These are phyloP conservation scores for Isurus oxyrinchus DNA, from an alignment of 2,113 vertebrate genomes.

Conservation along the genomic window DNA sequence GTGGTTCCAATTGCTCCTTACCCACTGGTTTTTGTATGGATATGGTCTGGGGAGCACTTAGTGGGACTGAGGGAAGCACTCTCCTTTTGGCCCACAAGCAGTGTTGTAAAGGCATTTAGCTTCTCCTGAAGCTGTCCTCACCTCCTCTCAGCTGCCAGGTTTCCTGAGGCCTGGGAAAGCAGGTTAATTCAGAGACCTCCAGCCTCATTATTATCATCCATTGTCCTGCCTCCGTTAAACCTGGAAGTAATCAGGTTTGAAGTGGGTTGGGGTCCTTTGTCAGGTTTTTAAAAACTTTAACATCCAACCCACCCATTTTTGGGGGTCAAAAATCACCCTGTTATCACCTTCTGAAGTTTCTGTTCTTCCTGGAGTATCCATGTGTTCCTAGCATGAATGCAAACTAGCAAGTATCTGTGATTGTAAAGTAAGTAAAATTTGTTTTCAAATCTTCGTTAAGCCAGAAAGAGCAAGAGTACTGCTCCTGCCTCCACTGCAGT, in stretches of 20 bases:
- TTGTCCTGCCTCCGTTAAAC: too few relatives aligned
- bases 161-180: too few relatives aligned
- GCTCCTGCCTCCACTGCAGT: background rate
- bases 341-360: background rate
- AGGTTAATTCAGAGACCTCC: too few relatives aligned
- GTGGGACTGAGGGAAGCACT: background rate
- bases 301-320: too few relatives aligned
- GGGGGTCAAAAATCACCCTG: too few relatives aligned
- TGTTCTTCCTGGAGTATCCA: background rate
- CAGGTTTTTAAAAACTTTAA: too few relatives aligned
- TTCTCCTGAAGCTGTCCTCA: background rate
- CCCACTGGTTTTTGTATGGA: background rate
- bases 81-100: background rate
- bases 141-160: too few relatives aligned
- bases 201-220: too few relatives aligned
- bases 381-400: background rate
- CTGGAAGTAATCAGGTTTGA: too few relatives aligned
- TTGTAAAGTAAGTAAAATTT: background rate
- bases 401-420: too few relatives aligned
- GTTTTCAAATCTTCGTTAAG: background rate
- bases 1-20: background rate
- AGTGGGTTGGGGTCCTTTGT: too few relatives aligned
- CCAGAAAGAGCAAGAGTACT: background rate
- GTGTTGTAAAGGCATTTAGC: background rate
- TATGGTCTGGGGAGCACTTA: background rate